Evolutionary conservation across 2,888 invertebrate genomes (phyloP).

Genomic region (Sarcophaga variegata): DNA sequence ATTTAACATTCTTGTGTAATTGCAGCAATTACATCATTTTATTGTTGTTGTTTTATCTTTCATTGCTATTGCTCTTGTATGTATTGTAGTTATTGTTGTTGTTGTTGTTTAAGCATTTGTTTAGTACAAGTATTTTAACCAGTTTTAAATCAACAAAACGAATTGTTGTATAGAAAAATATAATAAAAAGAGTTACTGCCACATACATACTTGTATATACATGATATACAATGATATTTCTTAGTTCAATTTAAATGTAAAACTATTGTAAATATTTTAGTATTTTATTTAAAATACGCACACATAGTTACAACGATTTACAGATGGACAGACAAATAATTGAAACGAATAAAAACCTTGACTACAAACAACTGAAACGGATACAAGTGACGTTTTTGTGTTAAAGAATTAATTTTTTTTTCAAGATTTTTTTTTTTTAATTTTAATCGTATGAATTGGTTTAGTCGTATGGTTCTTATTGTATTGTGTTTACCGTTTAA

Average conservation of each 20-base stretch:
- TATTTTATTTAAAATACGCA: not conserved
- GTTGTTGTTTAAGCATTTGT: conserved; percentile 35
- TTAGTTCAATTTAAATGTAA: not conserved
- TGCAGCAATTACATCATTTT: conserved; percentile 63
- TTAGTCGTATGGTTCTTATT: not conserved
- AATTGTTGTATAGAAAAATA: not conserved
- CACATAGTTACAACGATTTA: not conserved
- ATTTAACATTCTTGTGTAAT: conserved; percentile 63
- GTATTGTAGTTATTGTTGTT: conserved; percentile 8
- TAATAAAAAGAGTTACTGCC: not conserved
- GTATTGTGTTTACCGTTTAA: not conserved
- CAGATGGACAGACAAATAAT: not conserved
- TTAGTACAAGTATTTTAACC: conserved; percentile 45
- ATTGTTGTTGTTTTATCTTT: conserved; percentile 16
- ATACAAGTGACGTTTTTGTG: conserved; percentile 57
- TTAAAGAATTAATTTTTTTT: conserved; percentile 40
- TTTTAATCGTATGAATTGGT: not conserved
- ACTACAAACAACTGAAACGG: conserved; percentile 48
- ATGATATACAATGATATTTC: not conserved
- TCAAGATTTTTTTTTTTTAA: conserved; percentile 14
- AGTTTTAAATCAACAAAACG: conserved; percentile 38
- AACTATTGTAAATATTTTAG: not conserved
- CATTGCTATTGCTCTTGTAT: not conserved
- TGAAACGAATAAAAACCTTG: conserved; percentile 35
- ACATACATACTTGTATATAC: not conserved